Percentiles rank a stretch among this genome's conserved stretches.
phyloP scores from a whole-genome alignment of 2,113 vertebrate genomes.

The Nothobranchius furzeri region DNA sequence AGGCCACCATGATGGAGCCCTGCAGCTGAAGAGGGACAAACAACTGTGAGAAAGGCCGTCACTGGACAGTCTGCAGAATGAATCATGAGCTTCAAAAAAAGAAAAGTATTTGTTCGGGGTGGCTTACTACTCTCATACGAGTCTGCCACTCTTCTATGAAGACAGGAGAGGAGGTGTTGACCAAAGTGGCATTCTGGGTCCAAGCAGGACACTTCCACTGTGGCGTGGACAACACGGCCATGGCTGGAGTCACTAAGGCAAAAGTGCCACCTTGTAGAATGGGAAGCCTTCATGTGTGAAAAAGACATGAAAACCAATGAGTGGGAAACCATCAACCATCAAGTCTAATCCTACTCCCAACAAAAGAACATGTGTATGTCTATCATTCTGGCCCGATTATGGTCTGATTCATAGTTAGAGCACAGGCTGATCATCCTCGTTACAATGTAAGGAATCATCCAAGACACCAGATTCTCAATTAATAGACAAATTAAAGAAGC shows the following conservation, averaged over 20 bases:
- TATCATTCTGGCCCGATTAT: too few species aligned
- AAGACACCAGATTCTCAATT: too few species aligned
- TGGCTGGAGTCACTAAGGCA: constrained; percentile 83
- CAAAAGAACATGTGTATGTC: too few species aligned
- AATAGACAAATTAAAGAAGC: too few species aligned
- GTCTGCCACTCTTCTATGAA: constrained; percentile 90
- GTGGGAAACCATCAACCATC: too few species aligned
- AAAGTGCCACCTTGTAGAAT: constrained; percentile 94
- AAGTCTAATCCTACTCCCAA: too few species aligned
- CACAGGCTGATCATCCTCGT: too few species aligned
- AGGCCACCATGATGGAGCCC: constrained; percentile 91
- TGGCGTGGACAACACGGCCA: constrained; percentile 89
- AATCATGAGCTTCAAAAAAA: not conserved
- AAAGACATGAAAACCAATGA: not conserved
- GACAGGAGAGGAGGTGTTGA: constrained; percentile 85
- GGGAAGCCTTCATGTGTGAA: constrained; percentile 82
- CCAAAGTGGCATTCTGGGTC: constrained; percentile 86
- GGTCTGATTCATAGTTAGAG: too few species aligned
- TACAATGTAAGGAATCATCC: too few species aligned
- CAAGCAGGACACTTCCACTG: constrained; percentile 88
- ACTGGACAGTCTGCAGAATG: too few species aligned
- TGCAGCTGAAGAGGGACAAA: constrained; percentile 81
- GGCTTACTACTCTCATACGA: constrained; percentile 86
- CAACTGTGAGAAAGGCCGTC: constrained; percentile 9
- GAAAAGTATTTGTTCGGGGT: not conserved